Conservation (phyloP, 2,113 vertebrate genomes). For the Oryzias curvinotus region DNA sequence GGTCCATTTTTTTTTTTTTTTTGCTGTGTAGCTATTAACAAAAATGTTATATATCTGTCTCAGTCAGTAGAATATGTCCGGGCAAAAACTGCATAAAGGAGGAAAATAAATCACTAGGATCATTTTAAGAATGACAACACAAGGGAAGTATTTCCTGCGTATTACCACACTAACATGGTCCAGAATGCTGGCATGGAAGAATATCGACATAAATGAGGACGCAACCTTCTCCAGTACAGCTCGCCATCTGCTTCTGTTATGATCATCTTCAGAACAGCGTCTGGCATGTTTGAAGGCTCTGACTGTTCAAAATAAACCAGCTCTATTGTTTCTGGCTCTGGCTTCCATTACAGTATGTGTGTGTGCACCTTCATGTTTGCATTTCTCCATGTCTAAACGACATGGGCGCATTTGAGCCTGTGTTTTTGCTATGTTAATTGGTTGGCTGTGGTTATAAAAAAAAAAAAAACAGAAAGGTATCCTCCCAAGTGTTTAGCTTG, state of each 20-base stretch:
- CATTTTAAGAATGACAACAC: constrained; percentile 16
- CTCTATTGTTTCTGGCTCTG: constrained; percentile 49
- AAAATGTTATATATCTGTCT: too few species aligned
- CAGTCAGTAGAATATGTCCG: too few species aligned
- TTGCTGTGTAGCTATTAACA: too few species aligned
- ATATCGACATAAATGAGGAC: constrained; percentile 19
- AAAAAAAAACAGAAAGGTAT: constrained; percentile 23
- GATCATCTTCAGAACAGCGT: constrained; percentile 41
- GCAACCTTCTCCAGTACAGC: constrained; percentile 12
- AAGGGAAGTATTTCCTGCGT: constrained; percentile 26
- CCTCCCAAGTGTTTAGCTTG: constrained; percentile 32
- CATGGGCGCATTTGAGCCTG: constrained; percentile 11
- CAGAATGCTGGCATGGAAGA: constrained; percentile 24
- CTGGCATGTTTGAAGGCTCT: constrained; percentile 39
- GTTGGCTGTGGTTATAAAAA: constrained; percentile 5
- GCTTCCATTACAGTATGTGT: constrained; percentile 4
- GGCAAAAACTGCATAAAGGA: background rate
- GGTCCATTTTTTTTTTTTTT: too few species aligned
- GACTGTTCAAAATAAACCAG: constrained; percentile 55
- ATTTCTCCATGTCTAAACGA: constrained; percentile 20
- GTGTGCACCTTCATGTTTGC: constrained; percentile 6
- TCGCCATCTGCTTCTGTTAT: constrained; percentile 57
- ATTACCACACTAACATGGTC: constrained; percentile 14
- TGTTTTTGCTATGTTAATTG: constrained; percentile 7
- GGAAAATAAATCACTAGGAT: constrained; percentile 16